Evolutionary conservation across 2,113 vertebrate species (phyloP).

Genomic region (Nycticebus coucang): DNA sequence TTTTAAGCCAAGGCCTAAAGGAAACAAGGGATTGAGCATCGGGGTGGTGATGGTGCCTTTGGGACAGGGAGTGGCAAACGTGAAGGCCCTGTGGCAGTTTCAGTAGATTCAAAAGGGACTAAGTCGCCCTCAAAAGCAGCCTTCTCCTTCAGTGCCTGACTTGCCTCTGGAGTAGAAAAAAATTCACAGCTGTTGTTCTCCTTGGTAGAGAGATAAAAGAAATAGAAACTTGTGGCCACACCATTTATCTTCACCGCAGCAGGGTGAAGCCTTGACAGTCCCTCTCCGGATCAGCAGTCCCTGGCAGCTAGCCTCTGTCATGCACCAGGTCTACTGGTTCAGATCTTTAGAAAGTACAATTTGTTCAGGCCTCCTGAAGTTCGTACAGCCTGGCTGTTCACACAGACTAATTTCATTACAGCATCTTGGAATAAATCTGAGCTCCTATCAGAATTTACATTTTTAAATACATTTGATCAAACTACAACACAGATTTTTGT

Average conservation of each 20-base stretch:
- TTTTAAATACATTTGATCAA: neutral
- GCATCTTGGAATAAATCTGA: neutral
- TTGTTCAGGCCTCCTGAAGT: neutral
- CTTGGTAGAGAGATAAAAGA: neutral
- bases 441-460: neutral
- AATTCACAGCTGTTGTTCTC: neutral
- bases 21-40: neutral
- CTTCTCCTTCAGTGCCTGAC: neutral
- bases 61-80: neutral
- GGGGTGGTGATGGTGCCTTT: neutral
- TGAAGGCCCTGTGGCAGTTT: neutral
- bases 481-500: neutral
- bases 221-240: neutral
- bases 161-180: neutral
- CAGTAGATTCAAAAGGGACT: neutral
- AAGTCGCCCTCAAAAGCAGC: neutral
- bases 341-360: neutral
- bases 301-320: neutral
- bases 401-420: neutral
- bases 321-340: neutral
- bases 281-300: neutral
- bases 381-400: neutral
- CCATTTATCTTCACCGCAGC: neutral
- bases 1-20: neutral
- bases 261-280: neutral